These are phyloP conservation scores for Callaeas wilsoni DNA, from an alignment of 2,113 vertebrate genomes.

Conservation along the genomic window DNA sequence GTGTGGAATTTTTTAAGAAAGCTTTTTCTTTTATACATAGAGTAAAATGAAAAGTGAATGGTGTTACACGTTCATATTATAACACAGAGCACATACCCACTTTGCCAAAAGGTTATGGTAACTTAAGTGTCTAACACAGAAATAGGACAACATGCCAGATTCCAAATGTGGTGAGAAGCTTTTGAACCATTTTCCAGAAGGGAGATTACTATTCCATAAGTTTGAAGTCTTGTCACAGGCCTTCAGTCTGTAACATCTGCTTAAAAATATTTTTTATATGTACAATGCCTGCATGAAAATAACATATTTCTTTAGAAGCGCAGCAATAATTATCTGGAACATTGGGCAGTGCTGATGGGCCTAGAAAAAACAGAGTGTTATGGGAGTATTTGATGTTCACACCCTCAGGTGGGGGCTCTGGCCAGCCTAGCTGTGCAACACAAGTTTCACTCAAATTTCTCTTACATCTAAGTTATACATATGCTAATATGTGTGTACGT, in stretches of 20 bases:
- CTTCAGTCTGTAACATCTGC: not conserved
- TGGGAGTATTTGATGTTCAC: not conserved
- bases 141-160: not conserved
- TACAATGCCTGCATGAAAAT: not conserved
- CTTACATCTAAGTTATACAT: too few species aligned
- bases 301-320: not conserved
- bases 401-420: not conserved
- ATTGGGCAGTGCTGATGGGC: not conserved
- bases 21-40: not conserved
- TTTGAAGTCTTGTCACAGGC: not conserved
- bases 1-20: not conserved
- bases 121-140: not conserved
- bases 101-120: not conserved
- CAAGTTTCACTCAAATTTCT: not conserved
- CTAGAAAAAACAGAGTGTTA: not conserved
- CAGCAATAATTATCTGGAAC: not conserved
- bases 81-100: not conserved
- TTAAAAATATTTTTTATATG: not conserved
- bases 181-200: not conserved
- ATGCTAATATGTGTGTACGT: accelerated
- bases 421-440: not conserved
- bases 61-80: not conserved
- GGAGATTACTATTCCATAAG: not conserved
- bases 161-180: not conserved
- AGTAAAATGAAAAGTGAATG: not conserved